Base-by-base conservation (phyloP, 2,888 invertebrate genomes). In the Lycaena phlaeas region DNA sequence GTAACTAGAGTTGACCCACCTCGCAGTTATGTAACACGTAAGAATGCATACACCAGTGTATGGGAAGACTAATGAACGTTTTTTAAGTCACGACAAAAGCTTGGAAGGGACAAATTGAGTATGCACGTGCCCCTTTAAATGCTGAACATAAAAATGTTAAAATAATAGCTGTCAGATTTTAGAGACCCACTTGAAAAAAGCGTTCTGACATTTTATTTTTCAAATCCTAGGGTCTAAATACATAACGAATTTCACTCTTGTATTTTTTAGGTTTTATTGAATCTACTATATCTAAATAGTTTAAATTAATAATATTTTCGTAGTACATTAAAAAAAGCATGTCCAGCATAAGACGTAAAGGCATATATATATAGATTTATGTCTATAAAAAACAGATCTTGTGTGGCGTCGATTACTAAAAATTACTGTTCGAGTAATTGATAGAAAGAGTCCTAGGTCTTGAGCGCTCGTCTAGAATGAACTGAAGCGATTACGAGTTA, bases 381-480 rank as follows among this genome's bases (percentile, higher is more conserved):
- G n/a, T n/a, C n/a, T n/a, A n/a, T n/a, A n/a, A n/a, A n/a, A n/a
- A n/a, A n/a, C n/a, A n/a, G n/a, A n/a, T n/a, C n/a, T n/a, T n/a
- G n/a, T n/a, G n/a, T n/a, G n/a, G n/a, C n/a, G n/a, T n/a, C n/a
- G n/a, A n/a, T n/a, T n/a, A n/a, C n/a, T n/a, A n/a, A n/a, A n/a
- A n/a, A n/a, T n/a, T n/a, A n/a, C n/a, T 25, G 7, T 31, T 30
- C 25, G 30, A 30, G 12, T 27, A 12, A 40, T 31, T 31, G 31
- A 30, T 29, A 26, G 15, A 15, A 31, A 15, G 17, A 12, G 25
- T 25, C 14, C 31, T 40, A 40, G 39, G 12, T 30, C 39, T 39
- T 53, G 51, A 55, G 54, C 60, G 58, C 59, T 57, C 53, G 62
- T 54, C 54, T 46, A 44, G 54, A 57, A 49, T 52, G 57, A 54